A percentile compares a stretch with the other conserved stretches of the same genome.
phyloP scores from a whole-genome alignment of 2,888 invertebrate species.

The Lamellibrachia satsuma region DNA sequence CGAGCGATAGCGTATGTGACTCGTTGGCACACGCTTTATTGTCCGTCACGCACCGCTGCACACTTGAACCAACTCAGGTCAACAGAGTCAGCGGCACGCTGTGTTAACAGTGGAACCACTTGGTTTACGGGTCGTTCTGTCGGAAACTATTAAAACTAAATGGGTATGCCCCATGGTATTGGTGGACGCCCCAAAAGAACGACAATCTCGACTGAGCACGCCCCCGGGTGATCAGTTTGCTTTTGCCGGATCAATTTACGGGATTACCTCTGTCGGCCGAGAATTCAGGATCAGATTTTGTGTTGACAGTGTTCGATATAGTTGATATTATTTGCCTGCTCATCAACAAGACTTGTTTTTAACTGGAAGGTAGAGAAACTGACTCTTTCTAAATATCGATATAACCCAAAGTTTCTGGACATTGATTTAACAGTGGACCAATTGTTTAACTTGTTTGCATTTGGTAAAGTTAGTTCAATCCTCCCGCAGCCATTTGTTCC shows the following conservation, averaged over 20 bases:
- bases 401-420: not conserved
- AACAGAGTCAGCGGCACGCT: not conserved
- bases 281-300: not conserved
- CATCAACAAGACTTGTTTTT: too few species aligned
- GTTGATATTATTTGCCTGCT: not conserved
- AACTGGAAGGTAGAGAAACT: not conserved
- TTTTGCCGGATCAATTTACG: not conserved
- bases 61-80: not conserved
- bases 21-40: not conserved
- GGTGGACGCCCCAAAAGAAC: not conserved
- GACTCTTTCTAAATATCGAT: not conserved
- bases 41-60: not conserved
- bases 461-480: not conserved
- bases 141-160: not conserved
- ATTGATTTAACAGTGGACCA: not conserved
- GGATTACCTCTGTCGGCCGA: not conserved
- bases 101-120: not conserved
- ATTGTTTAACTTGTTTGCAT: not conserved
- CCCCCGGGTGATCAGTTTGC: not conserved
- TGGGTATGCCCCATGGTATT: not conserved
- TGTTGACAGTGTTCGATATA: not conserved
- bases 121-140: not conserved
- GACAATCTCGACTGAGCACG: not conserved
- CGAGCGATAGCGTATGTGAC: not conserved
- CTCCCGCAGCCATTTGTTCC: not conserved